Evolutionary conservation across 2,888 invertebrate species (phyloP), one percentile per base, ranked within the genome.

Genomic region (Halictus ligatus): DNA sequence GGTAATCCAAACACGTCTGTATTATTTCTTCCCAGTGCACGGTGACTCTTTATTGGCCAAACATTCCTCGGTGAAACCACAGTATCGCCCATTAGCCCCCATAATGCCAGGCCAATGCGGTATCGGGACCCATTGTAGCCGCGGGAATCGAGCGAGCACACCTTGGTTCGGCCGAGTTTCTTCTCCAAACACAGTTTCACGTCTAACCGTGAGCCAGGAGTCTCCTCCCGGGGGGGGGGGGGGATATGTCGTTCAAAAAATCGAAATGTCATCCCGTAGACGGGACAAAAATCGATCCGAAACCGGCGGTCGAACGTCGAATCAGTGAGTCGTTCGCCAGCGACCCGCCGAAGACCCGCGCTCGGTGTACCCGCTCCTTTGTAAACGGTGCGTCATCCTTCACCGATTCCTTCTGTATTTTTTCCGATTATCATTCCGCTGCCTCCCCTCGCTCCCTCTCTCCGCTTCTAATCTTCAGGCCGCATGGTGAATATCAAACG

Each of bases 401-500:
- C 75, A 60, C n/a, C 58, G 75, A 58, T 75, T 58, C 75, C 40
- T 40, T 58, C 60, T 35, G 60, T 60, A 58, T 60, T 60, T 58
- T 75, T 60, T 75, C 58, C 15, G n/a, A 58, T 73, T 73, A 73
- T 69, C 69, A 48, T 46, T 50, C 73, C 50, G 21, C 29, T 21
- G 18, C 25, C 48, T 43, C 71, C 71, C 43, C 43, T n/a, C 48
- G 29, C 15, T 48, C 67, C 3, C 29, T 25, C n/a, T 25, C 60
- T n/a, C 60, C 60, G 10, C 21, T n/a, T 69, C n/a, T 69, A 69
- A 69, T 69, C 69, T 69, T 40, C 21, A 1, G 69, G 40, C 35
- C 0, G 25, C 73, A 29, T 35, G 29, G 50, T 80, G 89, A 89
- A 85, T 84, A 89, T 85, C 85, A 90, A 90, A 78, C 79, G 67